These are phyloP conservation scores for Empidonax alnorum DNA, from an alignment of 2,113 vertebrate genomes.

Conservation along the genomic window DNA sequence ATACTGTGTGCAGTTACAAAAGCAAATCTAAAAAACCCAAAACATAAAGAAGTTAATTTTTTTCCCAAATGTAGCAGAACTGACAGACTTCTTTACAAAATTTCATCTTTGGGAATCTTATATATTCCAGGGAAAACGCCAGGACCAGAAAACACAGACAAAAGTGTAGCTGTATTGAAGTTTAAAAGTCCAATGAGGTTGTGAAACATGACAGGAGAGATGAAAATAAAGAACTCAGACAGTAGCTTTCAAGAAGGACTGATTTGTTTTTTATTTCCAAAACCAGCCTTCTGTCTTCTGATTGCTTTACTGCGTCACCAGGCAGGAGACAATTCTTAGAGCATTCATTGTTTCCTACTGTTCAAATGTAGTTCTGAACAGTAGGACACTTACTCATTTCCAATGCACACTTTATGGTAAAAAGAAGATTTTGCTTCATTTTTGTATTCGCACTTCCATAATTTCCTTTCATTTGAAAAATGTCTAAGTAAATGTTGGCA, in stretches of 20 bases:
- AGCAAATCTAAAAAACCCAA: not conserved
- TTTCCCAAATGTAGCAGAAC: no score
- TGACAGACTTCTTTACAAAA: no score
- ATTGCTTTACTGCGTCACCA: constrained; percentile 52
- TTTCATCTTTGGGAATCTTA: not conserved
- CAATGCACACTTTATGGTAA: constrained; percentile 23
- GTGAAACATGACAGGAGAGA: constrained; percentile 23
- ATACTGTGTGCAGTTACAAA: not conserved
- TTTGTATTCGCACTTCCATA: constrained; percentile 45
- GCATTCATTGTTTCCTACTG: constrained; percentile 54
- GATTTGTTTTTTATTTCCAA: not conserved
- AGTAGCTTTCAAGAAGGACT: constrained; percentile 10
- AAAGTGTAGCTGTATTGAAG: not conserved
- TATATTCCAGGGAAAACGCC: not conserved
- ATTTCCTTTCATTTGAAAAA: constrained; percentile 64
- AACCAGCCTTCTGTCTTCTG: constrained; percentile 38
- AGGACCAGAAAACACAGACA: not conserved
- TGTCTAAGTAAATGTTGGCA: constrained; percentile 49
- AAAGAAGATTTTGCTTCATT: constrained; percentile 55
- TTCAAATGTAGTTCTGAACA: constrained; percentile 51
- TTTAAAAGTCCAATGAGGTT: constrained; percentile 5
- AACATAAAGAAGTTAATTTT: not conserved
- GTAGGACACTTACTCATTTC: constrained; percentile 43
- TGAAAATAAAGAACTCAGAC: constrained; percentile 19
- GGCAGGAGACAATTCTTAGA: constrained; percentile 34